Conservation (phyloP, 2,888 invertebrate species). For the Trichogramma dendrolimi region DNA sequence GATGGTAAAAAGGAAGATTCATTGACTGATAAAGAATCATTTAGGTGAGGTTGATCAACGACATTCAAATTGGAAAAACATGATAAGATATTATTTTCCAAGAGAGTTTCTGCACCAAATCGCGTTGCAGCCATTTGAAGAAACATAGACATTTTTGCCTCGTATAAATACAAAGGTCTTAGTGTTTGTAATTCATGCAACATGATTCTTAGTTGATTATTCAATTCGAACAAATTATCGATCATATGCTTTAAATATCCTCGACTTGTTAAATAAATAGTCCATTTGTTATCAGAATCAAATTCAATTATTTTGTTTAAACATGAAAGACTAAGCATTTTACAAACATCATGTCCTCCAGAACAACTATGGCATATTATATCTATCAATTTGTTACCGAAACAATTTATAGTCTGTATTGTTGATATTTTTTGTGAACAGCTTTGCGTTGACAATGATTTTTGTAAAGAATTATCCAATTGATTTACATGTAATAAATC, state of each 20-base stretch:
- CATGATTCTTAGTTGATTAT: slow-evolving; percentile 64
- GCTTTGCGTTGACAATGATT: slow-evolving; percentile 42
- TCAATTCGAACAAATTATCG: slow-evolving; percentile 73
- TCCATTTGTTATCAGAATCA: slow-evolving; percentile 67
- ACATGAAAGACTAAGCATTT: slow-evolving; percentile 81
- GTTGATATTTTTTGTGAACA: slow-evolving; percentile 52
- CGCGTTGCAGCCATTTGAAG: slow-evolving; percentile 66
- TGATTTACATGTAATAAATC: slow-evolving; percentile 62
- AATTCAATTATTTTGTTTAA: slow-evolving; percentile 74
- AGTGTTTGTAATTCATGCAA: slow-evolving; percentile 66
- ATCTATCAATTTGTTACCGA: slow-evolving; percentile 77
- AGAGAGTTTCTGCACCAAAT: slow-evolving; percentile 63
- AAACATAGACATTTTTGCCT: slow-evolving; percentile 79
- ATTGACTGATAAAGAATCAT: slow-evolving; percentile 40
- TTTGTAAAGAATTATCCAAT: slow-evolving; percentile 59
- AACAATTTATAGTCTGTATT: slow-evolving; percentile 65
- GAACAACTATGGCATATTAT: slow-evolving; percentile 82
- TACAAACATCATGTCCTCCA: slow-evolving; percentile 83
- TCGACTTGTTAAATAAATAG: slow-evolving; percentile 59
- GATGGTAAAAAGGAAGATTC: slow-evolving; percentile 59
- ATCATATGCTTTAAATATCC: slow-evolving; percentile 80
- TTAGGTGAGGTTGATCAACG: slow-evolving; percentile 67
- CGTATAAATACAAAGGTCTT: slow-evolving; percentile 78
- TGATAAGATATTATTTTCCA: slow-evolving; percentile 60
- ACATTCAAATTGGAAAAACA: slow-evolving; percentile 67